Conservation (phyloP, 2,113 vertebrate species). For the Odontophorus gujanensis region DNA sequence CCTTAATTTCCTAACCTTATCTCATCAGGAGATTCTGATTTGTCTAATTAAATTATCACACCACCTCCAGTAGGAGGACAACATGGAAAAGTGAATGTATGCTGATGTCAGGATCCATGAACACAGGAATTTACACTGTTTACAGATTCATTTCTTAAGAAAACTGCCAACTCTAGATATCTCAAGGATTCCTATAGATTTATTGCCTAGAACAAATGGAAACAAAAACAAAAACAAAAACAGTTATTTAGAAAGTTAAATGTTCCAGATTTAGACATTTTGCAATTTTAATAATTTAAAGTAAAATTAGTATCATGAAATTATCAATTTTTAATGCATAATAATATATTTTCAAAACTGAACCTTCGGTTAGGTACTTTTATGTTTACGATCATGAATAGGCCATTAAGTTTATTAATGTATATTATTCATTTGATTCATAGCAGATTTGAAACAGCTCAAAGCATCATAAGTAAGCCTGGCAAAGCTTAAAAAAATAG, state of each 20-base stretch:
- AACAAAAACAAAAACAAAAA: neutral
- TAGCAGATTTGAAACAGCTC: neutral
- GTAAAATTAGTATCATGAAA: neutral
- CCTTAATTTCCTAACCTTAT: slow-evolving; percentile 53
- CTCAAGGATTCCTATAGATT: neutral
- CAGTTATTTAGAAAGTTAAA: neutral
- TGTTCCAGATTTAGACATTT: fast-evolving
- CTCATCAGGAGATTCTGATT: neutral
- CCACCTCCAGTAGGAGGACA: slow-evolving; percentile 2
- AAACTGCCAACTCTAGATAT: neutral
- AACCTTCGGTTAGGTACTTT: neutral
- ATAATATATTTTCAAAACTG: neutral
- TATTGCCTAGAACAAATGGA: neutral
- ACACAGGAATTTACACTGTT: neutral
- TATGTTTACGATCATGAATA: neutral
- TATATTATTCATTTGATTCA: neutral
- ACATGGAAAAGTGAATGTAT: neutral
- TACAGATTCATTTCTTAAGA: neutral
- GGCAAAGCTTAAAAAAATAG: neutral
- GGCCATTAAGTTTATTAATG: neutral
- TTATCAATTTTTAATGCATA: neutral
- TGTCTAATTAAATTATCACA: slow-evolving; percentile 54
- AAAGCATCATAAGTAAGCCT: neutral
- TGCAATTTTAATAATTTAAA: neutral
- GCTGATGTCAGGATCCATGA: neutral